Evolutionary conservation across 2,888 invertebrate species (phyloP), one percentile per base, ranked within the genome.

Genomic region (Ferdinandea cuprea): DNA sequence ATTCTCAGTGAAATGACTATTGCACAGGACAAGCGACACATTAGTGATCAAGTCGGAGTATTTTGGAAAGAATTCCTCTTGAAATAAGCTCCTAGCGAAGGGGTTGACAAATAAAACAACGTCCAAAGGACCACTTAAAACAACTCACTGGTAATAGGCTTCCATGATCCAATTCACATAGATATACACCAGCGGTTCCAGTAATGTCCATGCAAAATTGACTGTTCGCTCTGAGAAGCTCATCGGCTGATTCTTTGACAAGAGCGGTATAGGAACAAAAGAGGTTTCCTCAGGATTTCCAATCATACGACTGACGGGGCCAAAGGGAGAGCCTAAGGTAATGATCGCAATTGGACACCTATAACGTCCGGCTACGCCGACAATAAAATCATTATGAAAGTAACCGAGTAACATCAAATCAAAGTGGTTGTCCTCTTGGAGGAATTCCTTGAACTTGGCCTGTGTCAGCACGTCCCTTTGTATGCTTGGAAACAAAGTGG

Each of bases 1-100:
- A 1, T 88, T 87, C 58, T 89, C 87, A 25, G 86, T 87, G 30
- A 87, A 88, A 78, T 90, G 90, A 65, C 87, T 86, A 8, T 89
- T 89, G 56, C 85, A 86, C 44, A 90, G 86, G 4, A 90, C 85
- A 42, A 90, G 56, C 0, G 89, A 88, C 9, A 89, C 74, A 42
- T 87, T 87, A 7, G 86, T 85, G 17, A 80, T 86, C n/a, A 86
- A 46, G 17, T 88, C 88, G 1, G 85, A 59, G 19, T 86, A 89
- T 2, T 85, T 80, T 3, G 87, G 87, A 66, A 89, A 87, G 15
- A 81, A 85, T 7, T 85, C 78, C 9, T 72, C 35, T 21, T 87
- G 85, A 50, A 88, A 88, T 48, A 87, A 17, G 40, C 52, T 54
- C 0, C 87, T 88, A 58, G 48, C 9, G 21, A 19, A 17, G n/a